Conservation (phyloP, 2,797 vertebrate genomes). For the Crenuchus spilurus region DNA sequence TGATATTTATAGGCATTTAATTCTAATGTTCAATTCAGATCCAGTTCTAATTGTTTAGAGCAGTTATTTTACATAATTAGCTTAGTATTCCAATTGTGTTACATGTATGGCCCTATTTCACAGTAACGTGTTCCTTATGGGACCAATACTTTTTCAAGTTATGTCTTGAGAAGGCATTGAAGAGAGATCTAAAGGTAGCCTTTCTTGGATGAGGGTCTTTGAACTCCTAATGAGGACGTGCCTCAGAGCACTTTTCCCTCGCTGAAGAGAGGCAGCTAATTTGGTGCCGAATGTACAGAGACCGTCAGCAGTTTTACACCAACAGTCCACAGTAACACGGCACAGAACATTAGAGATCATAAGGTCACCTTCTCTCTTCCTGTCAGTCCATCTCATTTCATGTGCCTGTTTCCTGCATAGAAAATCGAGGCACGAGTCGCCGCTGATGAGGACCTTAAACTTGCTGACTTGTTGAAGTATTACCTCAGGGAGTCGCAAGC, state of each 20-base stretch:
- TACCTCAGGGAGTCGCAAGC: slow-evolving; percentile 98
- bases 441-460: slow-evolving; percentile 96
- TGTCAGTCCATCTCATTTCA: background rate
- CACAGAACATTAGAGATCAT: background rate
- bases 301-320: slow-evolving; percentile 25
- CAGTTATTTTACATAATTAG: background rate
- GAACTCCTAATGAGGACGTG: background rate
- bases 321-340: background rate
- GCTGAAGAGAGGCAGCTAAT: background rate
- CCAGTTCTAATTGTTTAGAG: background rate
- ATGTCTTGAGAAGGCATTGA: slow-evolving; percentile 1
- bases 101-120: background rate
- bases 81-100: background rate
- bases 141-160: background rate
- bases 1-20: too few relatives aligned
- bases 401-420: slow-evolving; percentile 68
- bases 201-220: background rate
- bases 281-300: background rate
- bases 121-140: background rate
- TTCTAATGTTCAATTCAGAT: background rate
- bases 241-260: background rate
- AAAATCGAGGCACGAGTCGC: slow-evolving; percentile 97
- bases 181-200: background rate
- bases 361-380: slow-evolving; percentile 34
- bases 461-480: slow-evolving; percentile 96